Evolutionary conservation across 2,888 invertebrate genomes (phyloP).

Genomic region (Rhagium mordax): DNA sequence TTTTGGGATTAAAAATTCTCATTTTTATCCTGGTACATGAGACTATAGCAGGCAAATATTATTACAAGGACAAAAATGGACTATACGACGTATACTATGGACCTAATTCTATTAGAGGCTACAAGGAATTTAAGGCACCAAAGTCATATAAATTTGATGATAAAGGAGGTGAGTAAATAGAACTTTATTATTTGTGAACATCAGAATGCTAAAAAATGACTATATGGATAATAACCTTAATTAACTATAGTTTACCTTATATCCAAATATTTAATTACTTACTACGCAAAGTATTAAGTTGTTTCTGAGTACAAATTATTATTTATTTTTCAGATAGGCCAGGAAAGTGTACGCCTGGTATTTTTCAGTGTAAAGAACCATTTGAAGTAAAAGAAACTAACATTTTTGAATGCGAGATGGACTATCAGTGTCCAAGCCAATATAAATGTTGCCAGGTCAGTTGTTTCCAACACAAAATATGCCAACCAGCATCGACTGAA

Average conservation of each 20-base stretch:
- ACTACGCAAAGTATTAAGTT: no score
- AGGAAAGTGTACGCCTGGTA: slow-evolving; percentile 29
- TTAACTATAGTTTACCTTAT: no score
- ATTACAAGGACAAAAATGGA: slow-evolving; percentile 37
- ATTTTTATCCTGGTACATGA: neutral
- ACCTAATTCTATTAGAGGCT: neutral
- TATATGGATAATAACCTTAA: no score
- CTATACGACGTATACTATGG: slow-evolving; percentile 37
- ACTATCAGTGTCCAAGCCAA: slow-evolving; percentile 45
- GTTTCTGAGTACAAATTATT: neutral
- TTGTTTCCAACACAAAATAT: slow-evolving; percentile 46
- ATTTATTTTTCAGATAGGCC: slow-evolving; percentile 41
- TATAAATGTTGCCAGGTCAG: slow-evolving; percentile 47
- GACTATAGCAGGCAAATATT: slow-evolving; percentile 29
- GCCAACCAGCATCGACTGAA: slow-evolving; percentile 33
- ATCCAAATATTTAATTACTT: no score
- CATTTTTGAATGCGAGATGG: slow-evolving; percentile 43
- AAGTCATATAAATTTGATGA: slow-evolving; percentile 33
- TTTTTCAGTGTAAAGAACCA: slow-evolving; percentile 28
- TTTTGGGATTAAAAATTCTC: neutral
- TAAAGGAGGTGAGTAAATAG: slow-evolving; percentile 41
- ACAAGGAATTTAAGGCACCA: slow-evolving; percentile 37
- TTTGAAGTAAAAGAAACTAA: slow-evolving; percentile 28
- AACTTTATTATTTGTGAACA: no score
- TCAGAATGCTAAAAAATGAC: no score